Percentiles rank a stretch among this genome's conserved stretches.
phyloP scores from a whole-genome alignment of 1,140 invertebrate genomes.

The Papilio polyxenes region DNA sequence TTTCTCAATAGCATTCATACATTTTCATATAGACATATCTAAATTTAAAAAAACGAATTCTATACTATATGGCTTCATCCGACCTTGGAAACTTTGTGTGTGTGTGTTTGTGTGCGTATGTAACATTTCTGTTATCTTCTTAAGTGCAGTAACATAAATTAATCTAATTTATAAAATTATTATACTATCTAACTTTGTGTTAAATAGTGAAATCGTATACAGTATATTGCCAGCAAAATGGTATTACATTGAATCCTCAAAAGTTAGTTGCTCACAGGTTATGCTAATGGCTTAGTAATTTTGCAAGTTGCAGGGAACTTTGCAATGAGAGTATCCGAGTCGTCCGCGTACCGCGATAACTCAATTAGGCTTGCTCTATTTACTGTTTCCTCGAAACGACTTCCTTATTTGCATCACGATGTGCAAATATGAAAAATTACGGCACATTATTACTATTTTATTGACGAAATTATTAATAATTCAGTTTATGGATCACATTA shows the following conservation, averaged over 20 bases:
- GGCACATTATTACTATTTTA: constrained; percentile 38
- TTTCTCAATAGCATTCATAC: background rate
- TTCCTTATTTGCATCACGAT: constrained; percentile 34
- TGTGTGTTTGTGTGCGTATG: no score
- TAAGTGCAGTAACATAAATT: no score
- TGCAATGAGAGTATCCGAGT: constrained; percentile 46
- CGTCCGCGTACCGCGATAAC: constrained; percentile 47
- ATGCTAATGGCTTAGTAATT: constrained; percentile 46
- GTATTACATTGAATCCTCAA: constrained; percentile 31
- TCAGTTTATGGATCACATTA: constrained; percentile 55
- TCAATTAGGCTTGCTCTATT: constrained; percentile 47
- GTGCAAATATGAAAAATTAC: constrained; percentile 36
- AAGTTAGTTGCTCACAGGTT: constrained; percentile 37
- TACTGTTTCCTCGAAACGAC: constrained; percentile 43
- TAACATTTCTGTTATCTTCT: no score
- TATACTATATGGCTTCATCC: no score
- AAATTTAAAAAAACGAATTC: background rate
- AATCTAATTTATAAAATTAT: background rate
- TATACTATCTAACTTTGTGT: background rate
- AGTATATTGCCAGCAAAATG: constrained; percentile 13
- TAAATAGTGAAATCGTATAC: background rate
- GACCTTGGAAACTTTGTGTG: no score
- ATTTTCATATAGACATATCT: background rate
- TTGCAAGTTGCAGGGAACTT: constrained; percentile 43
- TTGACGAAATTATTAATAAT: constrained; percentile 47